phyloP scores from a whole-genome alignment of 2,113 vertebrate genomes.

The Cygnus atratus region DNA sequence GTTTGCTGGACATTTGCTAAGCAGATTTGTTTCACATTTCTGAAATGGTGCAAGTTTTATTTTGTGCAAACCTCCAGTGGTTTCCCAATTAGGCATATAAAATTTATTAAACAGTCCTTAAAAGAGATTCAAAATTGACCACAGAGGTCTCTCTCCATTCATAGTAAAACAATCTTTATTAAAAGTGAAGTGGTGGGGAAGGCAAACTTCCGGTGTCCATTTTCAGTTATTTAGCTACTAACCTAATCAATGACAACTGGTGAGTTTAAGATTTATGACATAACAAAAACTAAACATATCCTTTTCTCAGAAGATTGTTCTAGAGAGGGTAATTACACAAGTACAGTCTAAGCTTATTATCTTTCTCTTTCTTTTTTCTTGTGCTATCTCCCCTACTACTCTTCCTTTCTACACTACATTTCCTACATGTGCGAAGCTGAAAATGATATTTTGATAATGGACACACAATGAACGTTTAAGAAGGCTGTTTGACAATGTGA shows the following conservation, averaged over 20 bases:
- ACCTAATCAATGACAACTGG: conserved; percentile 60
- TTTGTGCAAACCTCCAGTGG: background rate
- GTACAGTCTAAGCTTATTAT: conserved; percentile 77
- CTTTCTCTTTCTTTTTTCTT: conserved; percentile 17
- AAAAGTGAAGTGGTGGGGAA: background rate
- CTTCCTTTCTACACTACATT: conserved; percentile 73
- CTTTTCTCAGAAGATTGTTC: conserved; percentile 64
- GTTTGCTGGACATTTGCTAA: background rate
- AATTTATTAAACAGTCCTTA: conserved; percentile 16
- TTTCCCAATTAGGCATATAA: background rate
- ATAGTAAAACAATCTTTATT: conserved; percentile 37
- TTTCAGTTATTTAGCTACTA: conserved; percentile 58
- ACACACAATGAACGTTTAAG: conserved; percentile 75
- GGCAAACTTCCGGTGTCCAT: conserved; percentile 37
- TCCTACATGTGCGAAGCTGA: conserved; percentile 79
- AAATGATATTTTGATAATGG: conserved; percentile 85
- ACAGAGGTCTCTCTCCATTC: conserved; percentile 1
- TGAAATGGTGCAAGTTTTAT: background rate
- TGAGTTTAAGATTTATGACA: conserved; percentile 63
- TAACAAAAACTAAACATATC: conserved; percentile 75
- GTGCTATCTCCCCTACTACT: conserved; percentile 12
- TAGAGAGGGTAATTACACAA: conserved; percentile 76
- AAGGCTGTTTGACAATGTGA: conserved; percentile 75
- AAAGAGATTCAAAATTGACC: conserved; percentile 29
- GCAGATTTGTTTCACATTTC: background rate